A percentile compares a stretch with the other conserved stretches of the same genome.
Evolutionary conservation across 2,797 vertebrate genomes (phyloP).

Genomic region (Gymnoscopelus microlampas): DNA sequence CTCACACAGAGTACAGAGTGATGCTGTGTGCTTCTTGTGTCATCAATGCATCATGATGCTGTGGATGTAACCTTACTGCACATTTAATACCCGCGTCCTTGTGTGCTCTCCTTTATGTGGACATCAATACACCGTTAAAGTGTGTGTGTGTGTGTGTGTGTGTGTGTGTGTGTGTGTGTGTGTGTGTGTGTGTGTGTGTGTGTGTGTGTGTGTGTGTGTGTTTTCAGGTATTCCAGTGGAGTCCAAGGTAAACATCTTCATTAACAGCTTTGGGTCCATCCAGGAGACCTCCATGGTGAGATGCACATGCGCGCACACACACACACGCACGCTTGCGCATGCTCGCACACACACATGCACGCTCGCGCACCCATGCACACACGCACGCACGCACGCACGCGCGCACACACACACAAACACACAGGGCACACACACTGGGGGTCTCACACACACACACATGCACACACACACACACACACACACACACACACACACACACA

Average conservation of each 20-base stretch:
- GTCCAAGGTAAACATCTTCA: conserved; percentile 96
- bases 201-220: conserved; percentile 17
- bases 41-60: not conserved
- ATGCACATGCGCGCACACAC: not conserved
- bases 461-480: too few relatives aligned
- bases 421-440: too few relatives aligned
- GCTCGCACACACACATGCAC: too few relatives aligned
- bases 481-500: too few relatives aligned
- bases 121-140: not conserved
- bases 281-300: conserved; percentile 97
- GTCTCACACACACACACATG: too few relatives aligned
- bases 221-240: conserved; percentile 93
- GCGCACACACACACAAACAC: too few relatives aligned
- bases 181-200: conserved; percentile 17
- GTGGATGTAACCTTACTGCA: not conserved
- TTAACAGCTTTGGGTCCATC: conserved; percentile 98
- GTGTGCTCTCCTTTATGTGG: not conserved
- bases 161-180: conserved; percentile 12
- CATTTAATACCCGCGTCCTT: not conserved
- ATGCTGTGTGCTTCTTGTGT: not conserved
- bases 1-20: not conserved
- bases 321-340: too few relatives aligned
- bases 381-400: too few relatives aligned
- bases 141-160: conserved; percentile 14
- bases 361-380: too few relatives aligned